Evolutionary conservation across 2,113 vertebrate genomes (phyloP).

Genomic region (Natator depressus): DNA sequence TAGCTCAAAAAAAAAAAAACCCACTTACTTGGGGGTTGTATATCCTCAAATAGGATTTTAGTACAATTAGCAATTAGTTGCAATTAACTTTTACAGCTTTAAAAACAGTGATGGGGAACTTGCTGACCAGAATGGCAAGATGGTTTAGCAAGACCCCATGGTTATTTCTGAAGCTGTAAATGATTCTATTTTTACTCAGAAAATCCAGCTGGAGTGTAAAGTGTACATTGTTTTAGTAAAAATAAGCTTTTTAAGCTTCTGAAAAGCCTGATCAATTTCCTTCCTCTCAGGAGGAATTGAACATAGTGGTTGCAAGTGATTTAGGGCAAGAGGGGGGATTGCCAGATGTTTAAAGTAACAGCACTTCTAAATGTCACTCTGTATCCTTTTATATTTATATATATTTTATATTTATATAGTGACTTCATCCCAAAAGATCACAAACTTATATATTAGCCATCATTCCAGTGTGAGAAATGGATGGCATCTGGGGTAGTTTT

Average conservation of each 20-base stretch:
- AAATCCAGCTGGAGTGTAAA: neutral
- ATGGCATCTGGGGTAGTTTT: neutral
- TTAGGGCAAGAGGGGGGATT: neutral
- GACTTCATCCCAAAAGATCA: neutral
- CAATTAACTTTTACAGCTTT: neutral
- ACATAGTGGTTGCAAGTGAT: neutral
- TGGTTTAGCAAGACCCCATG: neutral
- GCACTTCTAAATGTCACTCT: neutral
- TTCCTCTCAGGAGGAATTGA: neutral
- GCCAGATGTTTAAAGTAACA: neutral
- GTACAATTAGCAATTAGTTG: accelerated
- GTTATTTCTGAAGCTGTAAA: neutral
- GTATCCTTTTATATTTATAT: neutral
- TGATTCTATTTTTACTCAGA: neutral
- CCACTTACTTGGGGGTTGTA: neutral
- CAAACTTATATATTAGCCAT: neutral
- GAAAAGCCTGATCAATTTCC: neutral
- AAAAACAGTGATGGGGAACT: neutral
- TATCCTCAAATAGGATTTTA: neutral
- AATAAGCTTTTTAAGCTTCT: neutral
- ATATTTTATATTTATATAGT: neutral
- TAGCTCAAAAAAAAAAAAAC: neutral
- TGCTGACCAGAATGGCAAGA: neutral
- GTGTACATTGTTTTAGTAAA: neutral
- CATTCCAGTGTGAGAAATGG: neutral